phyloP scores from a whole-genome alignment of 2,888 invertebrate species.

The Ceriagrion tenellum region DNA sequence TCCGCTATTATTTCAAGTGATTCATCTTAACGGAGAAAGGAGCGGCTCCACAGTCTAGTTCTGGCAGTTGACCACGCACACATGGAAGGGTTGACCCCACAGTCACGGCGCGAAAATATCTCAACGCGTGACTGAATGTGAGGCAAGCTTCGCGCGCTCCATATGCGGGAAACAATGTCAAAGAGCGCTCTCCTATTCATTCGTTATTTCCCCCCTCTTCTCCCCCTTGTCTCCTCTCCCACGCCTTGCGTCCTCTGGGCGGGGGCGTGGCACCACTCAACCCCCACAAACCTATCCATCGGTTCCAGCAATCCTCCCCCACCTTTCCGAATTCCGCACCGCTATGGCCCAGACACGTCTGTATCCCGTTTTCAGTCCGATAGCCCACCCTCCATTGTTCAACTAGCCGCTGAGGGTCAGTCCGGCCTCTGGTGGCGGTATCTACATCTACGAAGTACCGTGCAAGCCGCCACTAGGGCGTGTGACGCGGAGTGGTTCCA shows the following conservation, averaged over 20 bases:
- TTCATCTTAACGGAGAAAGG: no score
- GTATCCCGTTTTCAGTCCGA: background rate
- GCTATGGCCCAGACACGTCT: background rate
- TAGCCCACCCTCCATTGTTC: background rate
- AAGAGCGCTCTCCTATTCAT: background rate
- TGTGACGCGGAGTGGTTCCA: no score
- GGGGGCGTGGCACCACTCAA: background rate
- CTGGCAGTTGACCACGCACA: background rate
- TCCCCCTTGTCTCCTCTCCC: background rate
- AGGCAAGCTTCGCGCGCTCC: background rate
- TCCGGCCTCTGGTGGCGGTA: no score
- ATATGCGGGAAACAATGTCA: background rate
- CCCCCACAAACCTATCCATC: background rate
- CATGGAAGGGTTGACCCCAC: background rate
- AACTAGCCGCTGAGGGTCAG: no score
- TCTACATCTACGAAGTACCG: no score
- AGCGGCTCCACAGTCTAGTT: no score
- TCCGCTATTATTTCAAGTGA: no score
- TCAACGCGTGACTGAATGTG: background rate
- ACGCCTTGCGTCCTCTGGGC: background rate
- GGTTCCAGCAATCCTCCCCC: background rate
- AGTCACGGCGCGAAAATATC: background rate
- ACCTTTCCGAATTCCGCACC: background rate
- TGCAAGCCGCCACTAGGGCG: no score
- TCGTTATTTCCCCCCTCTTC: no score